Conservation (phyloP, 2,797 vertebrate species). For the Fistularia commersonii region DNA sequence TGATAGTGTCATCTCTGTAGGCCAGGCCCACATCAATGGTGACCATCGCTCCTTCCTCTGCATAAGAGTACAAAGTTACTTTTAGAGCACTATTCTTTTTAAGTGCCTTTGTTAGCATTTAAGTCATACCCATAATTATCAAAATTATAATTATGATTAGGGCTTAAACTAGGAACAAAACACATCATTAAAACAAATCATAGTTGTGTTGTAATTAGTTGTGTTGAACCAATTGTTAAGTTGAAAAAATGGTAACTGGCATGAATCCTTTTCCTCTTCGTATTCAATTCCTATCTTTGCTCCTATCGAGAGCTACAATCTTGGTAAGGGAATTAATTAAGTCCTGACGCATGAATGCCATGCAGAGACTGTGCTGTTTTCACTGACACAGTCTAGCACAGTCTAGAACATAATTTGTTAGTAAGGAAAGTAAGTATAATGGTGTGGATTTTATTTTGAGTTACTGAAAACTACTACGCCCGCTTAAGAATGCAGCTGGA, state of each 20-base stretch:
- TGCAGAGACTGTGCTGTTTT: too few relatives aligned
- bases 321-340: constrained; percentile 35
- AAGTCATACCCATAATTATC: neutral
- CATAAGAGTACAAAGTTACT: constrained; percentile 1
- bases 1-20: constrained; percentile 82
- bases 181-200: too few relatives aligned
- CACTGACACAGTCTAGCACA: too few relatives aligned
- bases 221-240: too few relatives aligned
- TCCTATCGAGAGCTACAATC: constrained; percentile 3
- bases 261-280: too few relatives aligned
- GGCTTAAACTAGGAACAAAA: too few relatives aligned
- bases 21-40: constrained; percentile 88
- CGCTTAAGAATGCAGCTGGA: neutral
- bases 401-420: too few relatives aligned
- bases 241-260: too few relatives aligned
- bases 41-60: constrained; percentile 84
- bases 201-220: too few relatives aligned
- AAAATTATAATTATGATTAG: too few relatives aligned
- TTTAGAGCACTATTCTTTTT: neutral
- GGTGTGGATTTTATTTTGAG: neutral
- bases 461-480: neutral
- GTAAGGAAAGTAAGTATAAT: neutral
- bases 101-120: neutral
- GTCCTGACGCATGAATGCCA: neutral
- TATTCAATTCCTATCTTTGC: too few relatives aligned